These are phyloP conservation scores for Bacillus rossius DNA, from an alignment of 1,140 invertebrate genomes.

Conservation along the genomic window DNA sequence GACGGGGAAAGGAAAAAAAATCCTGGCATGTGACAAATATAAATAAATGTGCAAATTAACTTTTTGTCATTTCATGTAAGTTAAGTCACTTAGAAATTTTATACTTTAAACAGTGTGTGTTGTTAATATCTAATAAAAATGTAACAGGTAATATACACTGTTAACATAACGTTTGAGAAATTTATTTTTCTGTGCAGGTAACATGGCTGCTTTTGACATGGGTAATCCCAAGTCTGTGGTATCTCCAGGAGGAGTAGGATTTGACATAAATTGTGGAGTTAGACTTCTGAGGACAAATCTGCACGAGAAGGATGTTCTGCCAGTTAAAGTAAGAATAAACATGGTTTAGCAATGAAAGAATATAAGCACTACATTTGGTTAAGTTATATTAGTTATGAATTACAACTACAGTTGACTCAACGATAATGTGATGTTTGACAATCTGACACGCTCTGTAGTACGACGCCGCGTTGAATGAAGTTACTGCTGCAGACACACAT, in stretches of 20 bases:
- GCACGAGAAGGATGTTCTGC: conserved; percentile 88
- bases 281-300: conserved; percentile 93
- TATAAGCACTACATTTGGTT: not conserved
- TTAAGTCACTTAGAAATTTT: too few relatives aligned
- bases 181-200: conserved; percentile 66
- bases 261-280: conserved; percentile 99
- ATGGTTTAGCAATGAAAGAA: not conserved
- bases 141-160: too few relatives aligned
- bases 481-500: too few relatives aligned
- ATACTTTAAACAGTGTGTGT: too few relatives aligned
- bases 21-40: too few relatives aligned
- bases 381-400: not conserved
- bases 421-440: not conserved
- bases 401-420: not conserved
- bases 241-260: conserved; percentile 97
- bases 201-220: conserved; percentile 99
- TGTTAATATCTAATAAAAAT: too few relatives aligned
- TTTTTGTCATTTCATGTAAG: too few relatives aligned
- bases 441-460: too few relatives aligned
- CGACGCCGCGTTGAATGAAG: too few relatives aligned
- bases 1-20: too few relatives aligned
- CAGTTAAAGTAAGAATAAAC: conserved; percentile 68
- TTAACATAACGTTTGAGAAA: too few relatives aligned
- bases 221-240: conserved; percentile 89
- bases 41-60: too few relatives aligned